phyloP scores from a whole-genome alignment of 2,888 invertebrate species.

The Ochlodes sylvanus region DNA sequence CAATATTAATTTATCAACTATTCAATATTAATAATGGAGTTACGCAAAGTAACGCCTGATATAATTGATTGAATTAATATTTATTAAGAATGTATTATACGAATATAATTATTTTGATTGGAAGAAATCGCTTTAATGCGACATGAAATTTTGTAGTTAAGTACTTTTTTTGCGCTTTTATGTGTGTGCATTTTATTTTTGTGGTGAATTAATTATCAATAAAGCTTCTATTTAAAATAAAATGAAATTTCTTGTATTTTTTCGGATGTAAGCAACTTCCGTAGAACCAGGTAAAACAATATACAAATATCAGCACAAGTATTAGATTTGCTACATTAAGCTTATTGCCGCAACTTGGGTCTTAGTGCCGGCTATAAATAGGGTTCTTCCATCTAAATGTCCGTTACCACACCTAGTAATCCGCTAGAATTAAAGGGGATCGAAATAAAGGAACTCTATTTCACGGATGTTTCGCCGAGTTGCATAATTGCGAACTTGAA shows the following conservation, averaged over 20 bases:
- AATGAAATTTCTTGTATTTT: neutral
- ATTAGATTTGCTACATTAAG: conserved; percentile 54
- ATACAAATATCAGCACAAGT: conserved; percentile 45
- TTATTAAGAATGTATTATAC: no score
- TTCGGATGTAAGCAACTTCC: neutral
- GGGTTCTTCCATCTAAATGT: conserved; percentile 64
- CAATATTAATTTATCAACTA: no score
- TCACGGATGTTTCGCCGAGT: conserved; percentile 25
- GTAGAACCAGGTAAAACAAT: conserved; percentile 18
- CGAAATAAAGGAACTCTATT: conserved; percentile 44
- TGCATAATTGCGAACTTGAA: conserved; percentile 24
- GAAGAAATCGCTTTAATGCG: no score
- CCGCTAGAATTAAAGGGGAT: conserved; percentile 69
- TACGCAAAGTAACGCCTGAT: no score
- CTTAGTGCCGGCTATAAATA: conserved; percentile 65
- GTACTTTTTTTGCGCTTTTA: no score
- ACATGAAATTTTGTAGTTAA: no score
- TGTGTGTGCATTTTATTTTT: no score
- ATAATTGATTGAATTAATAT: no score
- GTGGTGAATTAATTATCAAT: no score
- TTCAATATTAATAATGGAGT: no score
- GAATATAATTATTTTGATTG: no score
- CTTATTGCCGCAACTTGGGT: conserved; percentile 59
- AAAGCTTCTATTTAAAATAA: no score
- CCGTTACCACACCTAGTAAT: conserved; percentile 69